phyloP scores from a whole-genome alignment of 2,888 invertebrate species.

The Drosophila suboccidentalis region DNA sequence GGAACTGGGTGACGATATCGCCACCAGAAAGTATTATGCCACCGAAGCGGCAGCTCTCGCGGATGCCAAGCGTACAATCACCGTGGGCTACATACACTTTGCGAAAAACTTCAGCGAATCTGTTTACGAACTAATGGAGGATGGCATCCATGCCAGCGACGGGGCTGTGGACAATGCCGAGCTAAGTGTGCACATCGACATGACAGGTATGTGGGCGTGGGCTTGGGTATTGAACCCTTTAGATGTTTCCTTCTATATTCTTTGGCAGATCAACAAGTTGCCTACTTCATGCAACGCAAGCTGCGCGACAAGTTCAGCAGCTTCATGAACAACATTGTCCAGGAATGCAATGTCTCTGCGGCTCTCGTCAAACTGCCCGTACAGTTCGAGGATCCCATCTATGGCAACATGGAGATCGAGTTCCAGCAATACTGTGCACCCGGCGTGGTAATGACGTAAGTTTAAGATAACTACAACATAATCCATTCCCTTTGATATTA shows the following conservation, averaged over 20 bases:
- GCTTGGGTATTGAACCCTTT: neutral
- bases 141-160: constrained; percentile 87
- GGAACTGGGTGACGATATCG: constrained; percentile 87
- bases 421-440: constrained; percentile 94
- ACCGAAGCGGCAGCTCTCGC: constrained; percentile 86
- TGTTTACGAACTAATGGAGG: constrained; percentile 87
- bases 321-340: constrained; percentile 89
- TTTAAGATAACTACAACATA: too few relatives aligned
- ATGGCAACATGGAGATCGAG: constrained; percentile 89
- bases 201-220: constrained; percentile 88
- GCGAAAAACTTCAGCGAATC: constrained; percentile 90
- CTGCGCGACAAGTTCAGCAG: constrained; percentile 89
- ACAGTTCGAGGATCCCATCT: constrained; percentile 90
- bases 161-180: constrained; percentile 88
- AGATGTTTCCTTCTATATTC: neutral
- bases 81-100: constrained; percentile 90
- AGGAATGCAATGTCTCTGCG: constrained; percentile 88
- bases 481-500: too few relatives aligned
- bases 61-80: constrained; percentile 87
- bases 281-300: constrained; percentile 90
- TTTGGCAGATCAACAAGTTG: constrained; percentile 92
- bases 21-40: constrained; percentile 85
- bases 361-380: constrained; percentile 88
- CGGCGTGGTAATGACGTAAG: constrained; percentile 93
- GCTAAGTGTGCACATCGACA: constrained; percentile 90